These are phyloP conservation scores for Daktulosphaira vitifoliae DNA, from an alignment of 1,140 invertebrate species.

Conservation along the genomic window DNA sequence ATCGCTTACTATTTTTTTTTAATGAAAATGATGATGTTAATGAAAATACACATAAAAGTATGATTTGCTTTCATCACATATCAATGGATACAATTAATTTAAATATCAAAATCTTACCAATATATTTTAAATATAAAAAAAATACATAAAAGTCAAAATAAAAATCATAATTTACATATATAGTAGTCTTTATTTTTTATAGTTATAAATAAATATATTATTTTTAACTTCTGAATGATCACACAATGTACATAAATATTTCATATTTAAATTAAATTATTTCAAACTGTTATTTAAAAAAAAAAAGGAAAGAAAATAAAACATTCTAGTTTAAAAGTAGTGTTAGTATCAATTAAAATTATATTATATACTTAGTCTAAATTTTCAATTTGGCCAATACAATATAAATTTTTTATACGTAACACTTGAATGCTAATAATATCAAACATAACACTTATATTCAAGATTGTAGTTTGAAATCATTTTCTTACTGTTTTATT, in stretches of 20 bases:
- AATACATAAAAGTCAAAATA: no score
- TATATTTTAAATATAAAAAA: neutral
- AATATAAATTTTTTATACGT: neutral
- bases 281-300: constrained; percentile 18
- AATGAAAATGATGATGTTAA: constrained; percentile 22
- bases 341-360: constrained; percentile 19
- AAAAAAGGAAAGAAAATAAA: constrained; percentile 8
- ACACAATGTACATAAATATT: constrained; percentile 11
- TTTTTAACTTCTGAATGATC: constrained; percentile 8
- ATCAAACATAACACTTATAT: no score
- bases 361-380: constrained; percentile 28
- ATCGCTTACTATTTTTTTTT: neutral
- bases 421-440: no score
- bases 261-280: constrained; percentile 7
- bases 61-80: constrained; percentile 22
- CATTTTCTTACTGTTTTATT: constrained; percentile 27
- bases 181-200: constrained; percentile 2
- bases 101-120: constrained; percentile 27
- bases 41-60: constrained; percentile 24
- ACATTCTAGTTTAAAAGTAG: constrained; percentile 19
- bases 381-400: constrained; percentile 12
- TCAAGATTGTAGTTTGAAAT: no score
- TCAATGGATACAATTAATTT: no score
- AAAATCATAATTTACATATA: neutral
- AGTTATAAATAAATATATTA: constrained; percentile 2